A percentile compares a stretch with the other conserved stretches of the same genome.
Evolutionary conservation across 2,113 vertebrate species (phyloP).

Genomic region (Hippocampus mohnikei): DNA sequence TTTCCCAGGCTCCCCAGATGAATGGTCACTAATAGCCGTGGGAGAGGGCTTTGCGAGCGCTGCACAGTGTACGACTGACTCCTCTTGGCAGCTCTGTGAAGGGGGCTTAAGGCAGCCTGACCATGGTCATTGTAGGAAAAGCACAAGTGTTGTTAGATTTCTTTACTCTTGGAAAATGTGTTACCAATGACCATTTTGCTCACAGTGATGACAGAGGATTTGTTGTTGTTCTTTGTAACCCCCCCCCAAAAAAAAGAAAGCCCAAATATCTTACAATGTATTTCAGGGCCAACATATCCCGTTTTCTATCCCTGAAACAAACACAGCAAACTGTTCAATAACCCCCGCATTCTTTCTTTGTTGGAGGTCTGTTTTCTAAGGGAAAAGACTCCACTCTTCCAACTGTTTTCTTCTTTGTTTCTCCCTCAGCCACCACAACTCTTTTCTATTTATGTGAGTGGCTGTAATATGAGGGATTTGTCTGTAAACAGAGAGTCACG

Average conservation of each 20-base stretch:
- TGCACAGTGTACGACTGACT: conserved; percentile 71
- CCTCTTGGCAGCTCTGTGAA: conserved; percentile 76
- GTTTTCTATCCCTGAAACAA: conserved; percentile 1
- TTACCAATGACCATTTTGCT: conserved; percentile 67
- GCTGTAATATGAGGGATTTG: conserved; percentile 34
- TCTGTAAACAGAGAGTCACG: conserved; percentile 67
- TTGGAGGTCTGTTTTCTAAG: too few species aligned
- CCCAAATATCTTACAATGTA: conserved; percentile 5
- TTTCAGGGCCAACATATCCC: conserved; percentile 1
- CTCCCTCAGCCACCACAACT: conserved; percentile 19
- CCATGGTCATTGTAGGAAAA: conserved; percentile 64
- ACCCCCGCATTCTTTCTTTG: neutral
- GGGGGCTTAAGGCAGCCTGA: conserved; percentile 74
- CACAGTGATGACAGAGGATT: conserved; percentile 42
- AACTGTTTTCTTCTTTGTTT: conserved; percentile 13
- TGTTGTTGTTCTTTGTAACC: conserved; percentile 7
- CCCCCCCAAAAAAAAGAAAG: conserved; percentile 8
- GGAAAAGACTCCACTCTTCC: neutral
- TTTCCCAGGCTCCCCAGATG: conserved; percentile 85
- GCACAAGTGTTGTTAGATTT: conserved; percentile 75
- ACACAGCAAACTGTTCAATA: neutral
- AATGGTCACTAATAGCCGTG: conserved; percentile 79
- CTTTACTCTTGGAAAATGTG: conserved; percentile 72
- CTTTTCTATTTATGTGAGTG: conserved; percentile 41
- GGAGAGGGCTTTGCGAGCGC: conserved; percentile 80